A percentile compares a stretch with the other conserved stretches of the same genome.
These are phyloP conservation scores for Petaurus breviceps DNA, from an alignment of 2,113 vertebrate genomes.

Conservation along the genomic window DNA sequence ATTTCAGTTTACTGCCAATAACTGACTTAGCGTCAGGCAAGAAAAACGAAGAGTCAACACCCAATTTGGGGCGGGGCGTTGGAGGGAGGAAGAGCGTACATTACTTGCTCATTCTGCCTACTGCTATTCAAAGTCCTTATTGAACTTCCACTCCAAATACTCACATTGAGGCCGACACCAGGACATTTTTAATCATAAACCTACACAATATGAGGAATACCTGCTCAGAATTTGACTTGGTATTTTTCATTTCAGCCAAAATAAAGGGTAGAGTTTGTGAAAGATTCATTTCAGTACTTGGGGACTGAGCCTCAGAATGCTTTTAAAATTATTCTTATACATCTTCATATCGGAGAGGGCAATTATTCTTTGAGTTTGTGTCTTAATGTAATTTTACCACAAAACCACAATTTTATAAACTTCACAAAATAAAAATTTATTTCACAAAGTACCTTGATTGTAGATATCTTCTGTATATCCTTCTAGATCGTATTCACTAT, in stretches of 20 bases:
- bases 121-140: conserved; percentile 30
- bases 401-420: conserved; percentile 38
- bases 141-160: neutral
- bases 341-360: conserved; percentile 47
- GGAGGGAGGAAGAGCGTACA: neutral
- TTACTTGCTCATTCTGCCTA: conserved; percentile 25
- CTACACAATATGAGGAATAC: conserved; percentile 29
- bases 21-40: neutral
- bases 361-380: conserved; percentile 37
- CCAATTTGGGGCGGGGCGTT: neutral
- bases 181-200: conserved; percentile 17
- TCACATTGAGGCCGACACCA: conserved; percentile 15
- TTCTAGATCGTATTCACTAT: conserved; percentile 86
- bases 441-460: conserved; percentile 81
- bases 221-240: neutral
- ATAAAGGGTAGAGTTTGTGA: conserved; percentile 25
- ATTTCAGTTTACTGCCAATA: neutral
- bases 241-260: conserved; percentile 49
- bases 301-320: neutral
- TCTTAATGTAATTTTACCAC: conserved; percentile 37
- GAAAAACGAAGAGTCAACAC: neutral
- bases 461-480: conserved; percentile 79
- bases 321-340: conserved; percentile 45
- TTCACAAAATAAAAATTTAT: conserved; percentile 17
- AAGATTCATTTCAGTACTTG: neutral